phyloP scores from a whole-genome alignment of 92 coral and sea anemone species.

The Umimayanthus kanabou region DNA sequence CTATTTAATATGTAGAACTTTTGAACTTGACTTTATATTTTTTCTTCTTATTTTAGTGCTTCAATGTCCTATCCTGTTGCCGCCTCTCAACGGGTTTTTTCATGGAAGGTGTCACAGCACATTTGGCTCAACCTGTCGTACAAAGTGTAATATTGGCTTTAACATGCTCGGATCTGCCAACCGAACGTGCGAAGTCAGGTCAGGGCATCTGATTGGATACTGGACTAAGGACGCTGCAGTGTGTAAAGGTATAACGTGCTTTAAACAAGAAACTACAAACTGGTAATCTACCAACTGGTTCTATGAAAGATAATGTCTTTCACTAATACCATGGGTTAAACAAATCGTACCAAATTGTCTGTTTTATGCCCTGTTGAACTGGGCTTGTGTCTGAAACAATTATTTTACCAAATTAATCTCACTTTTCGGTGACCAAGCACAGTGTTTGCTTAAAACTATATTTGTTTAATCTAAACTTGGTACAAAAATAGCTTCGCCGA shows the following conservation, averaged over 20 bases:
- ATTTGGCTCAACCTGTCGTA: constrained; percentile 54
- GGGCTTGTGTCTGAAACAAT: too few species aligned
- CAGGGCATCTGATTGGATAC: constrained; percentile 52
- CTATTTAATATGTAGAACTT: too few species aligned
- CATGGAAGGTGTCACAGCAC: constrained; percentile 43
- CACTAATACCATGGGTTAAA: too few species aligned
- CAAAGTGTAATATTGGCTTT: constrained; percentile 53
- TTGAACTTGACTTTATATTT: background rate
- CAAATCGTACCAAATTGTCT: too few species aligned
- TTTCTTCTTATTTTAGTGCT: constrained; percentile 27
- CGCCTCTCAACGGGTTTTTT: constrained; percentile 28
- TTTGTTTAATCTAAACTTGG: too few species aligned
- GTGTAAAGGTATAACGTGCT: constrained; percentile 42
- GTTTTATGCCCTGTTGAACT: too few species aligned
- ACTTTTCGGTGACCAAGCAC: too few species aligned
- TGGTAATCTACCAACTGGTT: too few species aligned
- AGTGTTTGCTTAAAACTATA: too few species aligned
- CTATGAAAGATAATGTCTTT: too few species aligned
- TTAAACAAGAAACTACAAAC: background rate
- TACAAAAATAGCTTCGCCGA: too few species aligned
- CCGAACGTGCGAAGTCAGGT: constrained; percentile 40
- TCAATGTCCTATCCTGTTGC: constrained; percentile 36
- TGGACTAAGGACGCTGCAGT: constrained; percentile 49
- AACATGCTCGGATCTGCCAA: constrained; percentile 46
- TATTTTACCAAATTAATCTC: too few species aligned